These are phyloP conservation scores for Morpho helenor DNA, from an alignment of 2,888 invertebrate species.

Conservation along the genomic window DNA sequence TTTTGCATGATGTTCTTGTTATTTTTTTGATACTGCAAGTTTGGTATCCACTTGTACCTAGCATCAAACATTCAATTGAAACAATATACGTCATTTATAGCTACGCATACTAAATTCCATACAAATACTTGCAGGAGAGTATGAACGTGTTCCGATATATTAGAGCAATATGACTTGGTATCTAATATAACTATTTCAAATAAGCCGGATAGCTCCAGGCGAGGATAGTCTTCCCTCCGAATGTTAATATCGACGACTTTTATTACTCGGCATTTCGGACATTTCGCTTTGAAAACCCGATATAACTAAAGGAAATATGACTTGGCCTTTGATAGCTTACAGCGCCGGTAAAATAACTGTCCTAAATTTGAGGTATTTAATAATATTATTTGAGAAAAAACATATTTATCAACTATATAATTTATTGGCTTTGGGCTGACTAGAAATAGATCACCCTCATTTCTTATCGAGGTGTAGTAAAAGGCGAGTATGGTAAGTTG, in stretches of 20 bases:
- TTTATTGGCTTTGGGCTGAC: too few species aligned
- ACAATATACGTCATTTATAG: too few species aligned
- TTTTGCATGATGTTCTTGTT: too few species aligned
- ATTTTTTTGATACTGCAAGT: too few species aligned
- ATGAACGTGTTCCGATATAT: slow-evolving; percentile 11
- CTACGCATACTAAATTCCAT: not conserved
- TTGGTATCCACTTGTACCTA: too few species aligned
- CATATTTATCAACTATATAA: too few species aligned
- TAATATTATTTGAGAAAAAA: too few species aligned
- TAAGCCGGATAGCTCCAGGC: slow-evolving; percentile 35
- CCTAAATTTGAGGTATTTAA: not conserved
- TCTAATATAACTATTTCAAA: slow-evolving; percentile 5
- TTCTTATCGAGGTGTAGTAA: too few species aligned
- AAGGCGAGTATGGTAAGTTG: too few species aligned
- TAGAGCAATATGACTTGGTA: slow-evolving; percentile 19
- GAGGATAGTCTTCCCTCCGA: slow-evolving; percentile 49
- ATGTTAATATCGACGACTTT: slow-evolving; percentile 64
- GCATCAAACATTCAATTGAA: too few species aligned
- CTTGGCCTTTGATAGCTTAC: not conserved
- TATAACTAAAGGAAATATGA: slow-evolving; percentile 12
- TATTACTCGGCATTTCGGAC: slow-evolving; percentile 43
- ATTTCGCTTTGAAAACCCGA: slow-evolving; percentile 12
- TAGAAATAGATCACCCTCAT: too few species aligned
- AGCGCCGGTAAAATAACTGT: slow-evolving; percentile 9
- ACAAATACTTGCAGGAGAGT: slow-evolving; percentile 1